Conservation (phyloP, 2,113 vertebrate genomes). For the Phyllostomus discolor region DNA sequence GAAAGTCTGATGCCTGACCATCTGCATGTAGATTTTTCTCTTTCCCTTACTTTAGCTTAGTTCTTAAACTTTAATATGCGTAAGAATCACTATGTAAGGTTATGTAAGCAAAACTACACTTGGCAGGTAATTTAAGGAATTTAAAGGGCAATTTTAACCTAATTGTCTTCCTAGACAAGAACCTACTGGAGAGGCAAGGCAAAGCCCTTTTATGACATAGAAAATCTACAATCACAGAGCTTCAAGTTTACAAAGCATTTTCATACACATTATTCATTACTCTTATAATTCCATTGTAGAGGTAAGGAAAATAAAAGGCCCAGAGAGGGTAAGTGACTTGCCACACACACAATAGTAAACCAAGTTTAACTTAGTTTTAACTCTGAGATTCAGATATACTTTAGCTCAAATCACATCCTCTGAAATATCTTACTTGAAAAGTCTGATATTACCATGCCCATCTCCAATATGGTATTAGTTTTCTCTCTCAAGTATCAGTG, state of each 20-base stretch:
- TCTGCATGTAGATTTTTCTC: background rate
- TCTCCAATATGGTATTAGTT: background rate
- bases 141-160: constrained; percentile 23
- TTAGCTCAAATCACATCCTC: background rate
- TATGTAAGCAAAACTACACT: background rate
- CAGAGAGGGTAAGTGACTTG: background rate
- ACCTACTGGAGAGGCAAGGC: background rate
- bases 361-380: constrained; percentile 11
- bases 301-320: constrained; percentile 13
- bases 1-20: background rate
- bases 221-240: background rate
- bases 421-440: constrained; percentile 27
- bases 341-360: background rate
- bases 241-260: constrained; percentile 39
- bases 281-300: background rate
- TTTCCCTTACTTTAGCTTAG: background rate
- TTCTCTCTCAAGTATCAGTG: background rate
- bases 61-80: background rate
- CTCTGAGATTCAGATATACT: background rate
- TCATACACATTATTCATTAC: background rate
- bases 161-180: background rate
- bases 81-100: background rate
- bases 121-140: background rate
- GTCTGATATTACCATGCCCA: background rate
- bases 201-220: background rate